Evolutionary conservation across 1,140 invertebrate species (phyloP).

Genomic region (Aethina tumida): DNA sequence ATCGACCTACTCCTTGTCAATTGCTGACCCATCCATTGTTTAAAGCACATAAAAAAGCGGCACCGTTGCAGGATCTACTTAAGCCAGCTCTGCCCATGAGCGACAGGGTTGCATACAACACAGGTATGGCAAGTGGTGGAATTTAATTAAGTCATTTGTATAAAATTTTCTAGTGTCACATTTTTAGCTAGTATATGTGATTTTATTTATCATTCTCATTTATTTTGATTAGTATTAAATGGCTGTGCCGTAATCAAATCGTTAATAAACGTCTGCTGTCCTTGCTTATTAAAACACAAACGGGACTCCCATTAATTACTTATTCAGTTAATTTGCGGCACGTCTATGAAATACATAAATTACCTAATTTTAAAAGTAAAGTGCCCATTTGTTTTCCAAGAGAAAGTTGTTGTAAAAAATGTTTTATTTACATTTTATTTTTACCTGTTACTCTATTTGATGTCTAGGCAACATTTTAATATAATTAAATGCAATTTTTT

Average conservation of each 20-base stretch:
- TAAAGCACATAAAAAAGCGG: conserved; percentile 46
- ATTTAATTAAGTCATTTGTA: conserved; percentile 5
- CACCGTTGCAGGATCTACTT: conserved; percentile 39
- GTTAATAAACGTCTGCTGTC: too few relatives aligned
- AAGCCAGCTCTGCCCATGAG: conserved; percentile 43
- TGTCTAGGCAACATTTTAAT: neutral
- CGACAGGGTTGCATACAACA: conserved; percentile 35
- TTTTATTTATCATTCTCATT: neutral
- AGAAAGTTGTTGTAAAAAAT: neutral
- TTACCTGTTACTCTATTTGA: neutral
- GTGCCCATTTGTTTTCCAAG: neutral
- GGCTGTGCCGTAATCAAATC: too few relatives aligned
- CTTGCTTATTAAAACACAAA: too few relatives aligned
- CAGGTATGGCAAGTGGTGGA: conserved; percentile 33
- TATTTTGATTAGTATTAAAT: neutral
- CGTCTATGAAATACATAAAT: too few relatives aligned
- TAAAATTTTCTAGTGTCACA: neutral
- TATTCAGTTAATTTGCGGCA: too few relatives aligned
- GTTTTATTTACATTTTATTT: neutral
- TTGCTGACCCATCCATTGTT: conserved; percentile 67
- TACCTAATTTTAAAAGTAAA: neutral
- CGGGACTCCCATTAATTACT: too few relatives aligned
- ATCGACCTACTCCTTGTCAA: conserved; percentile 52
- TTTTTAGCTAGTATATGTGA: conserved; percentile 1
- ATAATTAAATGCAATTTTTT: conserved; percentile 1